Evolutionary conservation across 2,113 vertebrate genomes (phyloP).

Genomic region (Myotis lucifugus): DNA sequence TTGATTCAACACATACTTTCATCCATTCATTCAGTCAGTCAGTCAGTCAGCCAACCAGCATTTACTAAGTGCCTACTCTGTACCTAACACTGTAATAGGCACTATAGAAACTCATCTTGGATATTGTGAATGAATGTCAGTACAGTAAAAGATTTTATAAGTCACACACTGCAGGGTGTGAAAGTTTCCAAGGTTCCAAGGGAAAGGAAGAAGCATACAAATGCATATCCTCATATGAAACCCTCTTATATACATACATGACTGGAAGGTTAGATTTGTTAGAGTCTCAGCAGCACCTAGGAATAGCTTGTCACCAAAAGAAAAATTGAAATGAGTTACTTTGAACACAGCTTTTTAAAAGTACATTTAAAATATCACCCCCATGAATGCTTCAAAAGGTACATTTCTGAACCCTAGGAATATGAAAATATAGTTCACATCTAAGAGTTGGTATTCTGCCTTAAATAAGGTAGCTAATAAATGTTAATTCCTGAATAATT

Average conservation of each 20-base stretch:
- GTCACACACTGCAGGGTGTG: background rate
- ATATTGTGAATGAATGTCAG: constrained; percentile 22
- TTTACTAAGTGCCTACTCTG: background rate
- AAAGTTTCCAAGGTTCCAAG: constrained; percentile 12
- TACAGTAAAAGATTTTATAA: constrained; percentile 26
- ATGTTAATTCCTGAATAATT: constrained; percentile 56
- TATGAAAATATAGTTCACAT: constrained; percentile 62
- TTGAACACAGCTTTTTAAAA: constrained; percentile 56
- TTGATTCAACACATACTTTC: constrained; percentile 29
- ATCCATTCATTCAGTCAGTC: constrained; percentile 1
- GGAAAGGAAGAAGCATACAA: background rate
- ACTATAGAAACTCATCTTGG: background rate
- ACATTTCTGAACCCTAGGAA: constrained; percentile 65
- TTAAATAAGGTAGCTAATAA: constrained; percentile 70
- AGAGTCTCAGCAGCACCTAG: background rate
- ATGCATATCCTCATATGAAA: background rate
- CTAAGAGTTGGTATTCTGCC: constrained; percentile 46
- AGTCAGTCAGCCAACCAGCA: background rate
- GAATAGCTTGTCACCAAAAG: constrained; percentile 47
- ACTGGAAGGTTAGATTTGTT: constrained; percentile 1
- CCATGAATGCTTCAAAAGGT: constrained; percentile 53
- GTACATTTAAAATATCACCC: constrained; percentile 63
- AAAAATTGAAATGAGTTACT: constrained; percentile 59
- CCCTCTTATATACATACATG: background rate
- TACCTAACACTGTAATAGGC: background rate